Base-by-base conservation (phyloP, 2,888 invertebrate genomes). In the Priapulus caudatus region DNA sequence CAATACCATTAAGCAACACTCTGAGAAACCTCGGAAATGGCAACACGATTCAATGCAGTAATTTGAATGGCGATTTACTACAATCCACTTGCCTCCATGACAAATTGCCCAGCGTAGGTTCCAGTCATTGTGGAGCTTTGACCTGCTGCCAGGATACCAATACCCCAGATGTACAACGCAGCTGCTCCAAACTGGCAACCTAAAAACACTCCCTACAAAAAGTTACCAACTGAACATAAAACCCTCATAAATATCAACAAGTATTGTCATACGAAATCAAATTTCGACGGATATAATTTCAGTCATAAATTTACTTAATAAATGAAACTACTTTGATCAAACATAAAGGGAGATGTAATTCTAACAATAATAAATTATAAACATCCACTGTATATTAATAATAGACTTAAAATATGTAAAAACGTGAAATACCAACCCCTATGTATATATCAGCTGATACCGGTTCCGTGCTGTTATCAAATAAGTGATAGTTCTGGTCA, bases 31-130 rank as follows among this genome's bases (percentile, higher is more conserved):
- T n/a, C n/a, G n/a, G n/a, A n/a, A n/a, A n/a, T n/a, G n/a, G n/a
- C n/a, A n/a, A n/a, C n/a, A n/a, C n/a, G n/a, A n/a, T n/a, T n/a
- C n/a, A n/a, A 15, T 33, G n/a, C 10, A 33, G 33, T 15, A 33
- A 33, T 15, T 33, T 33, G 10, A 33, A 33, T n/a, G 33, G 33
- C 10, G 10, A 33, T 33, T 33, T 33, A 33, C 10, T 33, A 33
- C 10, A 33, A 33, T 33, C n/a, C n/a, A 55, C 62, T 54, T 62
- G 77, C 77, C 71, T 86, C 86, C 86, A 87, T 87, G 0, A 83
- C 82, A 69, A 86, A 87, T 67, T 87, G 87, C 1, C 87, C 87
- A n/a, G 86, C 83, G 67, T 86, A 86, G 0, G 86, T 86, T 55
- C 83, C 83, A 1, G 86, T 76, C 74, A 76, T 76, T 3, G 86